Evolutionary conservation across 2,797 vertebrate species (phyloP), one percentile per base, ranked within the genome.

Genomic region (Ceyx erithaca): DNA sequence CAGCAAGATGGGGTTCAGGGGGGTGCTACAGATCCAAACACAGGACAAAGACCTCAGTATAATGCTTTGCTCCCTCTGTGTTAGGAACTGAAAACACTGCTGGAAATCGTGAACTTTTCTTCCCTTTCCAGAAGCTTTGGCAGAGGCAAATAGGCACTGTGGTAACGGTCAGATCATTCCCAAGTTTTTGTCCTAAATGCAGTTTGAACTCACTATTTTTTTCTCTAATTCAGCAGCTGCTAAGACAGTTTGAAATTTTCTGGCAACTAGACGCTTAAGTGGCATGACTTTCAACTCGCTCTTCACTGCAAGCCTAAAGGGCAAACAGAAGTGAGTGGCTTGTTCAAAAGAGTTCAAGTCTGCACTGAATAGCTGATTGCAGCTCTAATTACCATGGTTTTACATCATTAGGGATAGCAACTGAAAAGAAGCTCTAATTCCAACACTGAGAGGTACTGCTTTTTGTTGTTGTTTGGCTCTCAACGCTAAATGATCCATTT

Each of bases 321-420:
- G 91, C 80, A 93, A 90, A 87, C 52, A 87, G 89, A 76, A 96
- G 87, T 90, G 69, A 87, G 81, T 72, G 30, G 10, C 73, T 97
- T 68, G 80, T 80, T 90, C 80, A 86, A 72, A 84, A 54, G 31
- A 83, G 72, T 91, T 94, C 86, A 93, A 91, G 73, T 79, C 87
- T 82, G 77, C 14, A 45, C 92, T 64, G 67, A 90, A 95, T 64
- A 92, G 80, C 61, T 95, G 89, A 85, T 89, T 95, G 79, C 54
- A 37, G 84, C 85, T 92, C 80, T 96, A 95, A 96, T 97, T 91
- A 84, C 54, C 85, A 92, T 12, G 48, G 90, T 10, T 97, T 91
- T 92, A 76, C 87, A 93, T 91, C 70, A 76, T 92, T 95, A 95
- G 63, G 92, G 83, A 93, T 16, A 85, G 88, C 82, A 86, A 73